Evolutionary conservation across 92 coral and sea anemone species (phyloP), one percentile per base, ranked within the genome.

Genomic region (Parazoanthus darwini): DNA sequence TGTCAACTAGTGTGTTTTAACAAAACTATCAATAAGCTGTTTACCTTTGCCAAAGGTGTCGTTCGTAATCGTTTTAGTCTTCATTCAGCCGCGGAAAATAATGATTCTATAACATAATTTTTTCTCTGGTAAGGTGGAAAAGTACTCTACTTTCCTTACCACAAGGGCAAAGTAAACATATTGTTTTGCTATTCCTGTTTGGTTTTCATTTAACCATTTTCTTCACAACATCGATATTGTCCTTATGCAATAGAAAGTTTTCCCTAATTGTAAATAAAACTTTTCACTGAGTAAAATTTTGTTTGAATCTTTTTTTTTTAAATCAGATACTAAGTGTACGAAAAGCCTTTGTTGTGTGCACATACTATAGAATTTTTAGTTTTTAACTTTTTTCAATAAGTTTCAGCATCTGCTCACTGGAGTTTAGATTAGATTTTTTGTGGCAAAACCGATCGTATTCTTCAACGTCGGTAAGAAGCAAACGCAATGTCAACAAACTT

Each of bases 111-210:
- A 54, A 29, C 14, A 3, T 9, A 0, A 58, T 56, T 54, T 26
- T 29, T 56, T 23, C 16, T 11, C 72, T 80, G 1, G 20, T 72
- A 80, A 80, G 43, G 3, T 36, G 50, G 65, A 80, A 80, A 44
- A 80, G 29, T 80, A 80, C 71, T 58, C 72, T 25, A 80, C 20
- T 58, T 38, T 59, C 5, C 3, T 56, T 23, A 58, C 85, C 85
- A 58, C 85, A 80, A 79, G 20, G 48, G n/a, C 29, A 56, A 58
- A 56, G 50, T 56, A 58, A 80, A 80, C 15, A 80, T 29, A 80
- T 14, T 35, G 85, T 80, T 80, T 39, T 20, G 14, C 33, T 80
- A 8, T 80, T 80, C 85, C 85, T 67, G 85, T 80, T 80, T 80
- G 65, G 85, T 58, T 48, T 79, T 33, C 8, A 54, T 80, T 73